A percentile compares a stretch with the other conserved stretches of the same genome.
Conservation (phyloP, 2,888 invertebrate genomes). For the Autographa pulchrina region DNA sequence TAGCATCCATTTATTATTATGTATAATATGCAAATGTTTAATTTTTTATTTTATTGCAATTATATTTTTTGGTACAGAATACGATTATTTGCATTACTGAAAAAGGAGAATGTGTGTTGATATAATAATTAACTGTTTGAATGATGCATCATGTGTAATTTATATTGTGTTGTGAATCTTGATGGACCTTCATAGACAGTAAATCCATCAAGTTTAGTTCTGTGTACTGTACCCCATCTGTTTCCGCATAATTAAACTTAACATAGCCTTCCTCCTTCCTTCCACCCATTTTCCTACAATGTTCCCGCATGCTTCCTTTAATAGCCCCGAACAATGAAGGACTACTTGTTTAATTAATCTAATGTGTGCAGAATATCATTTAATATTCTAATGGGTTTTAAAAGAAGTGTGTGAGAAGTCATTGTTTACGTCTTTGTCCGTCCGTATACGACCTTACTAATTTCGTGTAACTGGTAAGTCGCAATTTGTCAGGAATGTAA, state of each 20-base stretch:
- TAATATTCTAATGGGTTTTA: slow-evolving; percentile 85
- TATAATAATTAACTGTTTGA: slow-evolving; percentile 35
- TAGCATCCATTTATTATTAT: slow-evolving; percentile 32
- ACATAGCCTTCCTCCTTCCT: slow-evolving; percentile 44
- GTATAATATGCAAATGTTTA: slow-evolving; percentile 25
- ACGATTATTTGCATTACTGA: slow-evolving; percentile 47
- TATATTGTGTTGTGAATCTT: slow-evolving; percentile 35
- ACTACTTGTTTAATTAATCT: slow-evolving; percentile 73
- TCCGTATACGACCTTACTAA: slow-evolving; percentile 56
- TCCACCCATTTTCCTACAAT: slow-evolving; percentile 63
- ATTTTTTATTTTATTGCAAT: slow-evolving; percentile 47
- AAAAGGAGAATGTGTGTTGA: slow-evolving; percentile 42
- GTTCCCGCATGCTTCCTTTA: slow-evolving; percentile 89
- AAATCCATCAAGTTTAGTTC: slow-evolving; percentile 40
- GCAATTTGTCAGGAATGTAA: slow-evolving; percentile 76
- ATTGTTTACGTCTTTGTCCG: slow-evolving; percentile 65
- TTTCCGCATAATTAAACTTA: slow-evolving; percentile 42
- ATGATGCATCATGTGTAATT: slow-evolving; percentile 41
- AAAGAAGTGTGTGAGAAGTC: slow-evolving; percentile 87
- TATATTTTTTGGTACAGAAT: slow-evolving; percentile 44
- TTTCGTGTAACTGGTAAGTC: slow-evolving; percentile 58
- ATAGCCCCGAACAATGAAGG: slow-evolving; percentile 79
- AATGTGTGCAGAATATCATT: slow-evolving; percentile 89
- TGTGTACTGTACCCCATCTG: slow-evolving; percentile 48
- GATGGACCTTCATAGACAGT: slow-evolving; percentile 42